phyloP scores from a whole-genome alignment of 2,113 vertebrate genomes.

The Tor tambroides region DNA sequence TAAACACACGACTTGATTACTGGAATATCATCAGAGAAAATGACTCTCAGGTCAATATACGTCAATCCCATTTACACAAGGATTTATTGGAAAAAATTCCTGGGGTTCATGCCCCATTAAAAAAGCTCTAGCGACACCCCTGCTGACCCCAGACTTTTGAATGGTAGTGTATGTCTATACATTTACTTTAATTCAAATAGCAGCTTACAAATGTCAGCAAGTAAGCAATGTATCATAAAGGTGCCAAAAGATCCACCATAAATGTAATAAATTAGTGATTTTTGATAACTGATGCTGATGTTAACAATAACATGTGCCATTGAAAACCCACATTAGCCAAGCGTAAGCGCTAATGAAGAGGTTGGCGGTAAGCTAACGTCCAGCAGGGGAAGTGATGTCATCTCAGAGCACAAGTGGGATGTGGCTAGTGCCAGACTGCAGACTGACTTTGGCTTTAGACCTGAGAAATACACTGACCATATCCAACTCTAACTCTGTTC shows the following conservation, averaged over 20 bases:
- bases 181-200: neutral
- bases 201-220: neutral
- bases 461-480: neutral
- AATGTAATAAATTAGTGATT: neutral
- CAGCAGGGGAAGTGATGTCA: slow-evolving; percentile 42
- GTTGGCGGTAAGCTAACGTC: neutral
- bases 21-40: no score
- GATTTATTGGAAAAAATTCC: no score
- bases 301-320: neutral
- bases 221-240: neutral
- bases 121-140: no score
- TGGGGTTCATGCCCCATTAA: no score
- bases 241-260: neutral
- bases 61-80: no score
- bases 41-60: no score
- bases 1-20: no score
- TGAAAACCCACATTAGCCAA: neutral
- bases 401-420: slow-evolving; percentile 21
- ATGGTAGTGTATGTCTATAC: no score
- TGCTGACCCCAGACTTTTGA: no score
- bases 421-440: slow-evolving; percentile 16
- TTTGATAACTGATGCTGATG: neutral
- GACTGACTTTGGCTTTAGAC: neutral
- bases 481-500: neutral
- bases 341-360: neutral